Conservation (phyloP, 2,888 invertebrate genomes). For the Eremobia ochroleuca region DNA sequence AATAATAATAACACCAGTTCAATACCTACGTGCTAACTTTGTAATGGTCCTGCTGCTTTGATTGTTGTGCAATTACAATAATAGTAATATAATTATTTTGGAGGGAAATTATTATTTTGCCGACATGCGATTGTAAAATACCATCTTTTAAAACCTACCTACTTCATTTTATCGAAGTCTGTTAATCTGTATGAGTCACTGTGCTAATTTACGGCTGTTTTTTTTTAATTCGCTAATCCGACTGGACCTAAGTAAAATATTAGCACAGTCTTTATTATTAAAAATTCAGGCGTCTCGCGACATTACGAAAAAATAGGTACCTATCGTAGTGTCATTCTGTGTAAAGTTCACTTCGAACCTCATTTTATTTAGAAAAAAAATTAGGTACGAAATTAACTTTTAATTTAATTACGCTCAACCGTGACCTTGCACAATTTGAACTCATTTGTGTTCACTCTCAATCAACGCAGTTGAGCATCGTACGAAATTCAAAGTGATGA, state of each 20-base stretch:
- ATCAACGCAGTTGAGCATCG: background rate
- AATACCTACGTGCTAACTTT: slow-evolving; percentile 32
- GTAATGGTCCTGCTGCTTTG: slow-evolving; percentile 39
- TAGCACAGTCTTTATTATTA: background rate
- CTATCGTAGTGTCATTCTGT: background rate
- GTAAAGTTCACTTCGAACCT: background rate
- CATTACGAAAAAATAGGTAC: background rate
- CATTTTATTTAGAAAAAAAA: too few relatives aligned
- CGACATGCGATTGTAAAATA: background rate
- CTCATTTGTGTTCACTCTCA: background rate
- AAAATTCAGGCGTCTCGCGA: background rate
- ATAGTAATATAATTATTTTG: too few relatives aligned
- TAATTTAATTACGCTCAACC: background rate
- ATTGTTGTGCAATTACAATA: slow-evolving; percentile 48
- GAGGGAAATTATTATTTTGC: background rate
- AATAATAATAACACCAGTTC: slow-evolving; percentile 16
- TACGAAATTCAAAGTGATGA: slow-evolving; percentile 5
- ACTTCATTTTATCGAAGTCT: background rate
- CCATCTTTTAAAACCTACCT: background rate
- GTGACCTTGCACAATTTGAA: slow-evolving; percentile 2
- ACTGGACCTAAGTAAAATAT: background rate
- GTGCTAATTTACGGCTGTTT: slow-evolving; percentile 6
- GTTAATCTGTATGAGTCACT: slow-evolving; percentile 1
- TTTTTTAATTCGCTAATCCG: slow-evolving; percentile 7
- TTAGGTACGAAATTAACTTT: background rate